Conservation (phyloP, 2,797 vertebrate genomes). For the Xenopus petersii region DNA sequence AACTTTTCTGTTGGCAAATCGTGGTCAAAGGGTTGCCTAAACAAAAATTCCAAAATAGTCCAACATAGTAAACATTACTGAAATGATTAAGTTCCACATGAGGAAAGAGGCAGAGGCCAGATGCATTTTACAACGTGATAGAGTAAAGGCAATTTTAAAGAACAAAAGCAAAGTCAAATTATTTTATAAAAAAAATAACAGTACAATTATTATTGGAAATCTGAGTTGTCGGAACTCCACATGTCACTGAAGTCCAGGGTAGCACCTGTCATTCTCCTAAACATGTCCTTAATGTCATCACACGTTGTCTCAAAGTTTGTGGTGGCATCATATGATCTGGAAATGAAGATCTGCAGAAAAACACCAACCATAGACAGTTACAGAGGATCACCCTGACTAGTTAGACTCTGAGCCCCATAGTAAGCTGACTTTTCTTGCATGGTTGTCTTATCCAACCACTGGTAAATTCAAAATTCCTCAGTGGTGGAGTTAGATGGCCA, state of each 20-base stretch:
- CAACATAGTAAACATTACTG: neutral
- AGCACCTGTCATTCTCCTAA: constrained; percentile 85
- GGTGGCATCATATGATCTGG: constrained; percentile 85
- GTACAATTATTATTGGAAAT: neutral
- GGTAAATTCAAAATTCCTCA: no score
- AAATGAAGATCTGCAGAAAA: constrained; percentile 77
- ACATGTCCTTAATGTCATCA: constrained; percentile 93
- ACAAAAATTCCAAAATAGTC: no score
- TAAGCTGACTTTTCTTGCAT: no score
- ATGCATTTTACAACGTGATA: no score
- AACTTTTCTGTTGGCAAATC: no score
- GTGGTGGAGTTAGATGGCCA: no score
- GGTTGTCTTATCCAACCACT: no score
- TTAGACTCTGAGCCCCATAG: no score
- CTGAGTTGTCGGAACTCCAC: constrained; percentile 76
- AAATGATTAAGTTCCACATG: neutral
- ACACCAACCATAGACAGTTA: neutral
- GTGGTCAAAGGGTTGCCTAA: no score
- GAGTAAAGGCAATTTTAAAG: no score
- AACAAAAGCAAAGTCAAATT: no score
- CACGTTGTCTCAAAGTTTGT: constrained; percentile 93
- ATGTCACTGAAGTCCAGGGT: constrained; percentile 93
- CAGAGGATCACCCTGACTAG: no score
- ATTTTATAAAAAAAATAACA: neutral
- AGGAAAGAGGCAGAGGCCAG: neutral